Base-by-base conservation (phyloP, 23 tunicate species). In the Styela clava region DNA sequence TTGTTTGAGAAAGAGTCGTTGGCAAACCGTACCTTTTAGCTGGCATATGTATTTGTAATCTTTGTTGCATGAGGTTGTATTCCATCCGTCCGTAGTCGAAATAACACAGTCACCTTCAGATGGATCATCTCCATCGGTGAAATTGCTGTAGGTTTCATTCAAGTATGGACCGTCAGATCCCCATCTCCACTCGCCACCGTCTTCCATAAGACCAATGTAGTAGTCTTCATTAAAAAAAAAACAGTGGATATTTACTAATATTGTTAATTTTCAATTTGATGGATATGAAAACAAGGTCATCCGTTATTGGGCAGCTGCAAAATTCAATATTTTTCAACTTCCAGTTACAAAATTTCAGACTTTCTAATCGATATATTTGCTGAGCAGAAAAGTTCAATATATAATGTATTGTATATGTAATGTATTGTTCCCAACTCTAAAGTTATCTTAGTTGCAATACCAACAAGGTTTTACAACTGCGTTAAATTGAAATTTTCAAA, bases 171-270 rank as follows among this genome's bases (percentile, higher is more conserved):
- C 81, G 1, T 52, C 52, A 16, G n/a, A 0, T 26, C 81, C 81
- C 81, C 81, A 76, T 44, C 2, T 76, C 81, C 81, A 76, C 19
- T 22, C 37, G 23, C 29, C 71, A 29, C 19, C 71, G 5, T 52
- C 64, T 35, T 76, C 22, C 24, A 36, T 28, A 44, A 56, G 63
- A 44, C 81, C 81, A 52, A 76, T 76, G 81, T 76, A 76, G 24
- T 35, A 76, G 0, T 52, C 81, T 76, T 12, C 24, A 44, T 7
- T 20, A 33, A 72, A 33, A n/a, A n/a, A n/a, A n/a, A n/a, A n/a
- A n/a, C n/a, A n/a, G n/a, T n/a, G 26, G 20, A 25, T 22, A 0
- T n/a, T n/a, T n/a, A n/a, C n/a, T 0, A 61, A 61, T 61, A 21
- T 0, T 21, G 64, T 21, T 61, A 23, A 61, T 22, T 61, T 61